Evolutionary conservation across 2,113 vertebrate genomes (phyloP).

Genomic region (Tupaia chinensis): DNA sequence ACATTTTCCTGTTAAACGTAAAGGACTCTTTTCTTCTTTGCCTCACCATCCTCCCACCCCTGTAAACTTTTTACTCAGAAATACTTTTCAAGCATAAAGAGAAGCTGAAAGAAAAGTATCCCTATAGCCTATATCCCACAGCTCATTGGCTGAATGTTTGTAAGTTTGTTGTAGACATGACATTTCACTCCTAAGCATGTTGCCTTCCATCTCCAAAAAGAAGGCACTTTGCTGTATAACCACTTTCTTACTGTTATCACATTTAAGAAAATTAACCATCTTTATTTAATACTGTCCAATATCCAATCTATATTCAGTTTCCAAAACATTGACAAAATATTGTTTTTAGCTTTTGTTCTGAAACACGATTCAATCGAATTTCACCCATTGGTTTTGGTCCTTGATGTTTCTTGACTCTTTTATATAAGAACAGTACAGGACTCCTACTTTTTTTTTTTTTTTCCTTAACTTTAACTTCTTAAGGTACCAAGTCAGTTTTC

Average conservation of each 20-base stretch:
- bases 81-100: not conserved
- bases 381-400: not conserved
- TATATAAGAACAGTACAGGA: not conserved
- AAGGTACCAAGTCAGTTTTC: not conserved
- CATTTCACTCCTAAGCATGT: not conserved
- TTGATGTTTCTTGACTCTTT: not conserved
- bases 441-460: not conserved
- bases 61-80: not conserved
- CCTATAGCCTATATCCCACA: not conserved
- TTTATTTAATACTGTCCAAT: not conserved
- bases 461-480: not conserved
- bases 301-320: not conserved
- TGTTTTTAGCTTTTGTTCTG: not conserved
- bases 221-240: not conserved
- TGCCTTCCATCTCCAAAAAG: not conserved
- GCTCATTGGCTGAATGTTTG: not conserved
- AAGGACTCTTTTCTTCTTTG: not conserved
- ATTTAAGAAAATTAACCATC: not conserved
- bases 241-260: not conserved
- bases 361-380: not conserved
- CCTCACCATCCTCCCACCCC: not conserved
- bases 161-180: not conserved
- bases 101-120: not conserved
- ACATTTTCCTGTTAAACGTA: not conserved
- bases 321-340: not conserved